These are phyloP conservation scores for Mythimna pallens DNA, from an alignment of 2,888 invertebrate genomes.

Conservation along the genomic window DNA sequence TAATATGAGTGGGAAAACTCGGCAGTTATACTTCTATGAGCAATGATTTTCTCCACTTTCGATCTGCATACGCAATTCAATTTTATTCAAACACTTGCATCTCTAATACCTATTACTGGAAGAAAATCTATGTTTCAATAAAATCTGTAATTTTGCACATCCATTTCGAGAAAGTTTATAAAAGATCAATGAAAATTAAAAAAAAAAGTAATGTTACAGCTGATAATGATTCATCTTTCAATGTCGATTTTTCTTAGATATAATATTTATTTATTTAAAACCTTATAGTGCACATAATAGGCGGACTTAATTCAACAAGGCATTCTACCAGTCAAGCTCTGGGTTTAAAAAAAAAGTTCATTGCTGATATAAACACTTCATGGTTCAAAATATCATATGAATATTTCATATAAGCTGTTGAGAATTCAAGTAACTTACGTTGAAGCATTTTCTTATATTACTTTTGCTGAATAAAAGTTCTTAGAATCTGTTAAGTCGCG, in stretches of 20 bases:
- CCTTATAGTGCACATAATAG: too few relatives aligned
- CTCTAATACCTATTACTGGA: not conserved
- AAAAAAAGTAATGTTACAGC: too few relatives aligned
- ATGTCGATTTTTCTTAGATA: too few relatives aligned
- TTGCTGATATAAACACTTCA: not conserved
- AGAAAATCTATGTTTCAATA: not conserved
- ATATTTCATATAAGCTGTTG: not conserved
- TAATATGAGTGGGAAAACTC: constrained; percentile 16
- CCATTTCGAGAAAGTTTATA: too few relatives aligned
- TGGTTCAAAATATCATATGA: not conserved
- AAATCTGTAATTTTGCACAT: not conserved
- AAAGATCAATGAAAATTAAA: too few relatives aligned
- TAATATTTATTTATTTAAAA: too few relatives aligned
- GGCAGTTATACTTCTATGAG: constrained; percentile 6
- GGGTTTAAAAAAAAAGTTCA: not conserved
- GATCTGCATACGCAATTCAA: constrained; percentile 9
- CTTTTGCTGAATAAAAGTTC: not conserved
- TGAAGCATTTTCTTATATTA: not conserved
- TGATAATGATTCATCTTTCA: not conserved
- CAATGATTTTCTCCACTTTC: constrained; percentile 16
- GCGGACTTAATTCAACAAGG: too few relatives aligned
- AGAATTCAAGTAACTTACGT: not conserved
- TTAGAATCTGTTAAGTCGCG: not conserved
- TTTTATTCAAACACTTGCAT: constrained; percentile 1
- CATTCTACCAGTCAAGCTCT: too few relatives aligned